These are phyloP conservation scores for Acromyrmex heyeri DNA, from an alignment of 1,140 invertebrate genomes.

Conservation along the genomic window DNA sequence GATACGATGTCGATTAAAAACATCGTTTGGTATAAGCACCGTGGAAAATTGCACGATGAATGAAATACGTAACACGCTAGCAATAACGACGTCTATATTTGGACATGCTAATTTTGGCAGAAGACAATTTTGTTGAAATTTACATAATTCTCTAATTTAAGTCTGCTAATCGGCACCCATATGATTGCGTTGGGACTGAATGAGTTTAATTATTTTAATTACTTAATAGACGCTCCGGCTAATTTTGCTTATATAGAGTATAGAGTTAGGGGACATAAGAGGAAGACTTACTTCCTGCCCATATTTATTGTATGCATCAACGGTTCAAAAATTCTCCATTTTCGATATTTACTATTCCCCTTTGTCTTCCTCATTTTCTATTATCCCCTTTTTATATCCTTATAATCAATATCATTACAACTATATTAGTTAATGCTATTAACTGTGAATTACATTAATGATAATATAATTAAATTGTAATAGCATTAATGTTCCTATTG, in stretches of 20 bases:
- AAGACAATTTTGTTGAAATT: slow-evolving; percentile 49
- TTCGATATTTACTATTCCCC: neutral
- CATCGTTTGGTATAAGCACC: slow-evolving; percentile 8
- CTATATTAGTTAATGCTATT: slow-evolving; percentile 15
- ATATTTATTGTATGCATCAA: neutral
- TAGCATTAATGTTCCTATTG: neutral
- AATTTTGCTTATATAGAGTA: slow-evolving; percentile 44
- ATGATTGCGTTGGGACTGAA: slow-evolving; percentile 24
- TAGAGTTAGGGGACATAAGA: neutral
- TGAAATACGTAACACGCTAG: slow-evolving; percentile 24
- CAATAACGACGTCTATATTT: slow-evolving; percentile 39
- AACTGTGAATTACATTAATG: neutral
- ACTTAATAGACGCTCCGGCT: slow-evolving; percentile 34
- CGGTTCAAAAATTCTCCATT: neutral
- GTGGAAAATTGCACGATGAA: slow-evolving; percentile 22
- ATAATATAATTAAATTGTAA: neutral
- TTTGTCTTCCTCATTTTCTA: neutral
- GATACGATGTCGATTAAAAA: slow-evolving; percentile 24
- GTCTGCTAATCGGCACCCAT: slow-evolving; percentile 54
- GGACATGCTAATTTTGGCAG: slow-evolving; percentile 29
- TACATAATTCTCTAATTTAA: slow-evolving; percentile 59
- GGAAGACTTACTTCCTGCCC: neutral
- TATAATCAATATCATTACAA: neutral
- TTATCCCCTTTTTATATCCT: slow-evolving; percentile 2
- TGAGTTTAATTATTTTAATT: slow-evolving; percentile 62